These are phyloP conservation scores for Trichonephila inaurata DNA, from an alignment of 1,140 invertebrate species.

Conservation along the genomic window DNA sequence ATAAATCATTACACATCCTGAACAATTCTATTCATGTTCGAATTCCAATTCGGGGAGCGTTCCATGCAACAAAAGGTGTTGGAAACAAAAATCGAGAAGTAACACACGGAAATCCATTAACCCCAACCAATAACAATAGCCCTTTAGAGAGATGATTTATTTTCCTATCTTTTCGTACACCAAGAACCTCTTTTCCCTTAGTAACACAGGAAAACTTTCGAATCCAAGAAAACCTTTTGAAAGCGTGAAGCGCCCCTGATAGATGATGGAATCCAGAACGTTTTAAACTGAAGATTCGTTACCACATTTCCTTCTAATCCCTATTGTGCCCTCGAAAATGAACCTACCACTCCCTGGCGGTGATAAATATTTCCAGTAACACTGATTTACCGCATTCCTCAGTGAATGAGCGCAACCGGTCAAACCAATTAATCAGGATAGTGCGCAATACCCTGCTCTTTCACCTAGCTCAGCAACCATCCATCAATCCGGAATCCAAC, in stretches of 20 bases:
- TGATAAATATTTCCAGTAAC: conserved; percentile 51
- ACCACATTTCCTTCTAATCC: neutral
- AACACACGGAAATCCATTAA: no score
- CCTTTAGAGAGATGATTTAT: neutral
- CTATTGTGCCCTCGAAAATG: neutral
- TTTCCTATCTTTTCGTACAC: neutral
- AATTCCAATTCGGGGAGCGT: no score
- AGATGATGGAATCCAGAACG: neutral
- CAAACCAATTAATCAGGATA: conserved; percentile 50
- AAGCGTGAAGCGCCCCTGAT: neutral
- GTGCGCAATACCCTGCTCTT: neutral
- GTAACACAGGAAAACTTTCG: neutral
- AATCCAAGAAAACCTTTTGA: neutral
- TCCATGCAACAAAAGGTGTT: no score
- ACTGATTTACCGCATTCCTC: conserved; percentile 30
- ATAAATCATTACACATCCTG: no score
- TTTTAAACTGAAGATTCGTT: neutral
- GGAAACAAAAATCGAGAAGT: no score
- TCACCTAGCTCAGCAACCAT: conserved; percentile 38
- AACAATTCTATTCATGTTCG: no score
- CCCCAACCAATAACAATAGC: no score
- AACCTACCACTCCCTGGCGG: neutral
- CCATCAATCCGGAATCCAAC: conserved; percentile 24
- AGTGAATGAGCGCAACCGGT: conserved; percentile 1
- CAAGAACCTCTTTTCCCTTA: neutral